Base-by-base conservation (phyloP, 1,140 invertebrate species). In the Tetragnatha versicolor region DNA sequence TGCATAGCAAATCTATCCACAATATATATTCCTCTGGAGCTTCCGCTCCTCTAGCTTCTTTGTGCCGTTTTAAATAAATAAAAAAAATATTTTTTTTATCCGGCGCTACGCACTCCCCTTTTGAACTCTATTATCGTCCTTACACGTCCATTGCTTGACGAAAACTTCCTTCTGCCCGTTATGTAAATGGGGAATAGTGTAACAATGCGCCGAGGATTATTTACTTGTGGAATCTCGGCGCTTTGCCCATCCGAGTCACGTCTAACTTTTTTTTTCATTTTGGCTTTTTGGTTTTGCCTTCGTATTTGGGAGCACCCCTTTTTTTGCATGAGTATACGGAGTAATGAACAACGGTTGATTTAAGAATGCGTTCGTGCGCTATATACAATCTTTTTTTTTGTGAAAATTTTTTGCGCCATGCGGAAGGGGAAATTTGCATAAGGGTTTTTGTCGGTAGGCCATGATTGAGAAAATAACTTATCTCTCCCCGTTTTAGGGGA, bases 161-260 rank as follows among this genome's bases (percentile, higher is more conserved):
- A 55, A 60, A 65, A 35, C 27, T 53, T 12, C 35, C 53, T 31
- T 77, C 66, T 77, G 25, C 25, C 60, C 73, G 73, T 77, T 77
- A 77, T 77, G 73, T 61, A 77, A 77, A 77, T 77, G 45, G 45
- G 39, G 53, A 65, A 65, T 49, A 49, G 31, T 65, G 37, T 77
- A 77, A 77, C 73, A 77, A 77, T 77, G 73, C 73, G 42, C 66
- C 66, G 35, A 35, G 35, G 73, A 77, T 77, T 77, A 77, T 77
- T 77, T 63, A 77, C 73, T 51, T 33, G 60, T 22, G 42, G 60
- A 58, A 61, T 47, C 33, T 63, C 47, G 3, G 42, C 37, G n/a
- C 42, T 29, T 37, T 31, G 31, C 25, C 70, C 31, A 73, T 73
- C 61, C 73, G 4, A 33, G 73, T 77, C 73, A 77, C 73, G 73